Evolutionary conservation across 2,888 invertebrate genomes (phyloP), one percentile per base, ranked within the genome.

Genomic region (Seira musarum): DNA sequence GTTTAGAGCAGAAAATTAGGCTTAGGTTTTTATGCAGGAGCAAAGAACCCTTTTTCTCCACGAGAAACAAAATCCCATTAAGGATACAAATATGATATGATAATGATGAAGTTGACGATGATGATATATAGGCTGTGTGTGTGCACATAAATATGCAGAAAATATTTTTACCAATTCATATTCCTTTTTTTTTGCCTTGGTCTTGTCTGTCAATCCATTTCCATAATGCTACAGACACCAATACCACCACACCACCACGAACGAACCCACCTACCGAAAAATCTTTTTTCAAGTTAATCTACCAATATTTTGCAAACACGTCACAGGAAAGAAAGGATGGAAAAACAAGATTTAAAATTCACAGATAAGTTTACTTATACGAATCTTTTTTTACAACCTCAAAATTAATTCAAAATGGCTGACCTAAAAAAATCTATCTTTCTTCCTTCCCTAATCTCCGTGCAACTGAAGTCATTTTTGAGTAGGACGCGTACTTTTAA

Each of bases 41-140:
- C 79, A 79, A 72, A 72, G 79, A 79, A 79, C 79, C 79, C 79
- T 79, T 79, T 70, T 49, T 71, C 71, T 25, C n/a, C n/a, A n/a
- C n/a, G n/a, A n/a, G n/a, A n/a, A n/a, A n/a, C n/a, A n/a, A n/a
- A n/a, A n/a, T n/a, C 17, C 46, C 30, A 49, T 64, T 76, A 69
- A 40, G 69, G 64, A 75, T 67, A 69, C 53, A 53, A 73, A 57
- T n/a, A n/a, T n/a, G n/a, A n/a, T n/a, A 73, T 21, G 72, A 71
- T 57, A 71, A 30, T 65, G 49, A 53, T 65, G 49, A 8, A 60
- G 70, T n/a, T n/a, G n/a, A 13, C 24, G 5, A 30, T 46, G 67
- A 46, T 57, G 22, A 21, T 22, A 17, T 10, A 17, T 60, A n/a
- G 6, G 22, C 22, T 53, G 8, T 53, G 61, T 68, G 22, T 61